Evolutionary conservation across 2,888 invertebrate genomes (phyloP), one percentile per base, ranked within the genome.

Genomic region (Drosophila conformis): DNA sequence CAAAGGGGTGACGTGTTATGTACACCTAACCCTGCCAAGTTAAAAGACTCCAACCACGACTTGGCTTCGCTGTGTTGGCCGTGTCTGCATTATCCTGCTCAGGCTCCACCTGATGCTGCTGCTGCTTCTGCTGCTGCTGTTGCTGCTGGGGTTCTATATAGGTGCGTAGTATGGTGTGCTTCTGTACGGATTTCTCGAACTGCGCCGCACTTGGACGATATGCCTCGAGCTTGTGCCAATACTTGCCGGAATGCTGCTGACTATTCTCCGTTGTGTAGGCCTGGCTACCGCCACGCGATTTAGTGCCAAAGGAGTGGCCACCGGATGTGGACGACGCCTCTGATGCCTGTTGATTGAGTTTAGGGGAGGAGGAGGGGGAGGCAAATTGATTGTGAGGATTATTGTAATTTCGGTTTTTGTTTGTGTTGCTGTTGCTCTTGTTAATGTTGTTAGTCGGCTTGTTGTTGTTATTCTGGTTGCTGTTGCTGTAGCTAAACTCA

Each of bases 381-480:
- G 80, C 65, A 67, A 71, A 77, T 73, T 80, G 86, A 60, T 78
- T 70, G 77, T 65, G 68, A 81, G 94, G 94, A 83, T 94, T 94
- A 91, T 92, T 92, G 90, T 93, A 93, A 82, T 94, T 93, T 66
- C 93, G 89, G 62, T 78, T 94, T 69, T 66, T 89, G 62, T 78
- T 94, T 73, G 67, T 67, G 76, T 81, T 94, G 78, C 68, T 78
- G 76, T 74, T 74, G 83, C 76, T 80, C 83, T 94, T 94, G 87
- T 94, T 94, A 91, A 94, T 94, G 91, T 93, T 94, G 92, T 93
- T 93, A 85, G 94, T 94, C 82, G 94, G 94, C 90, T 94, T 94
- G 88, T 93, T 92, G 91, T 93, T 94, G 83, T 94, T 93, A 60
- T 94, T 93, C 76, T 73, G 78, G 64, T 81, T 78, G 49, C 25